A percentile compares a stretch with the other conserved stretches of the same genome.
These are phyloP conservation scores for Channa striata DNA, from an alignment of 2,797 vertebrate genomes.

Conservation along the genomic window DNA sequence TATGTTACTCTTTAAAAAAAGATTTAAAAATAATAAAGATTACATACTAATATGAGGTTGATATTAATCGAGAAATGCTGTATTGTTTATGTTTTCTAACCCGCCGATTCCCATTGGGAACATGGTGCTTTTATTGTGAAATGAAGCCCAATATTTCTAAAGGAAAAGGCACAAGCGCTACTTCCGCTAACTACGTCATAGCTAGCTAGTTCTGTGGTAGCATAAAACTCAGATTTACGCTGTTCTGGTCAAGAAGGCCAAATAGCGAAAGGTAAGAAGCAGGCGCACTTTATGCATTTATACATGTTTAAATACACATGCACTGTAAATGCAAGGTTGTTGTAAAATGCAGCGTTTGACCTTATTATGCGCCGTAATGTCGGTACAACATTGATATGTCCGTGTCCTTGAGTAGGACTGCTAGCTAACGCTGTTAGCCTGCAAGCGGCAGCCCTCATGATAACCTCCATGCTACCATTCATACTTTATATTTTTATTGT, in stretches of 20 bases:
- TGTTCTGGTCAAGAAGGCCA: slow-evolving; percentile 89
- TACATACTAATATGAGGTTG: no score
- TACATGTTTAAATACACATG: rapidly evolving
- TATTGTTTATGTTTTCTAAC: no score
- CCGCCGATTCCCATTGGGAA: no score
- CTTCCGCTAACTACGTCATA: slow-evolving; percentile 59
- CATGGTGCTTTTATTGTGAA: slow-evolving; percentile 49
- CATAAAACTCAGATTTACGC: slow-evolving; percentile 54
- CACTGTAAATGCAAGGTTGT: rapidly evolving
- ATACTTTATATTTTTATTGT: rapidly evolving
- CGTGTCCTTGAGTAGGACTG: slow-evolving; percentile 76
- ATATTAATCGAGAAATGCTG: no score
- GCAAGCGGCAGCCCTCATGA: slow-evolving; percentile 16
- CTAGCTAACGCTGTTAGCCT: slow-evolving; percentile 64
- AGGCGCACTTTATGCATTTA: rapidly evolving
- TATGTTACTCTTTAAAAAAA: no score
- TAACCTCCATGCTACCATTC: neutral
- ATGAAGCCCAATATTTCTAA: rapidly evolving
- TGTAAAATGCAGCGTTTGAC: neutral
- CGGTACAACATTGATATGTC: slow-evolving; percentile 23
- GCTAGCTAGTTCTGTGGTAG: slow-evolving; percentile 4
- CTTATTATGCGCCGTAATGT: neutral
- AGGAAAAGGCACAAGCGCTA: slow-evolving; percentile 6
- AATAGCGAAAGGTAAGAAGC: slow-evolving; percentile 86
- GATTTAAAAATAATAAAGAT: no score